Percentiles rank a stretch among this genome's conserved stretches.
Conservation (phyloP, 2,888 invertebrate genomes). For the Drosophila paramelanica region DNA sequence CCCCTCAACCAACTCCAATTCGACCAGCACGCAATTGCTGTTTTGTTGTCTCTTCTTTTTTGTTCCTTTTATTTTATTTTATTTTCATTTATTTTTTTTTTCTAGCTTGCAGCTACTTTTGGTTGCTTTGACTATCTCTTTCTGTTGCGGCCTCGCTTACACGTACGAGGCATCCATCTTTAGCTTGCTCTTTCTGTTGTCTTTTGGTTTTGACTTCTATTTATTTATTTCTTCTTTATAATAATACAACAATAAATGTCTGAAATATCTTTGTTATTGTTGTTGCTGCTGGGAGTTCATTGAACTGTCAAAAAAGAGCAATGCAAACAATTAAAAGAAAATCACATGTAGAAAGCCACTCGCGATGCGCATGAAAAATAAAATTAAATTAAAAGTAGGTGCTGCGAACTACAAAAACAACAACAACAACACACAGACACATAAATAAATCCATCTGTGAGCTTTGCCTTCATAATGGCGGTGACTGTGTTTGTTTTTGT, state of each 20-base stretch:
- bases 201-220: slow-evolving; percentile 51
- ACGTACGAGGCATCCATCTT: slow-evolving; percentile 36
- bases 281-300: slow-evolving; percentile 69
- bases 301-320: slow-evolving; percentile 80
- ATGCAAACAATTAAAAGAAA: slow-evolving; percentile 35
- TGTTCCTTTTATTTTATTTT: slow-evolving; percentile 16
- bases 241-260: slow-evolving; percentile 36
- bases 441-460: slow-evolving; percentile 24
- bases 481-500: slow-evolving; percentile 28
- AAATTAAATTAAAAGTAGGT: slow-evolving; percentile 51
- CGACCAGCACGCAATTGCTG: slow-evolving; percentile 41
- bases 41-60: slow-evolving; percentile 23
- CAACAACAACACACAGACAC: slow-evolving; percentile 1
- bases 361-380: slow-evolving; percentile 46
- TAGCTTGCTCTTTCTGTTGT: slow-evolving; percentile 38
- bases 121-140: slow-evolving; percentile 7
- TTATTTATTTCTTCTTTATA: slow-evolving; percentile 41
- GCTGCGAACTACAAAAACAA: slow-evolving; percentile 24
- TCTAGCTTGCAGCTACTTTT: slow-evolving; percentile 36
- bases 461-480: slow-evolving; percentile 47
- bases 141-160: slow-evolving; percentile 14
- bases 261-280: slow-evolving; percentile 17
- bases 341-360: slow-evolving; percentile 32
- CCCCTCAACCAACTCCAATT: not conserved
- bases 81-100: slow-evolving; percentile 10